Evolutionary conservation across 2,113 vertebrate species (phyloP).

Genomic region (Vulpes vulpes): DNA sequence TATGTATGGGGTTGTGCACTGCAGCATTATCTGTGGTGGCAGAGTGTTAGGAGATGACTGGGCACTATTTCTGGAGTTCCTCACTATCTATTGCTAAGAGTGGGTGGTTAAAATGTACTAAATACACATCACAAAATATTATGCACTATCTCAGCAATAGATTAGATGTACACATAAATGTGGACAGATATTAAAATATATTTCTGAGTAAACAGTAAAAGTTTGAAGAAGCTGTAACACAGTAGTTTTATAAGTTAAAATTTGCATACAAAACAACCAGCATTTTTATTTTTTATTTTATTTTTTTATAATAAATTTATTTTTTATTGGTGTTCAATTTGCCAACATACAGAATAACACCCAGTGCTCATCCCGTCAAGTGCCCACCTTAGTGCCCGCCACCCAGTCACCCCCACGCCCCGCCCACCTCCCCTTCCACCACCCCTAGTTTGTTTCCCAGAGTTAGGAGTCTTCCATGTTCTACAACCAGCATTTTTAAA

Average conservation of each 20-base stretch:
- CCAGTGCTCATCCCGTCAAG: no score
- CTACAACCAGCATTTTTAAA: not conserved
- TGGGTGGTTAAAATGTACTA: not conserved
- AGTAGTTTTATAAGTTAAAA: constrained; percentile 16
- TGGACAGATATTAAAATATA: not conserved
- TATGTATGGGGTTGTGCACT: not conserved
- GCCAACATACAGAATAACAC: no score
- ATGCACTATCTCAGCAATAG: not conserved
- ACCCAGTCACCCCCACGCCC: no score
- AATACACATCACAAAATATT: not conserved
- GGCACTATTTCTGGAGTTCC: not conserved
- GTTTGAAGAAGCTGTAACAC: not conserved
- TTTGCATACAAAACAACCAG: not conserved
- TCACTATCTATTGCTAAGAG: not conserved
- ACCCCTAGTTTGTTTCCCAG: no score
- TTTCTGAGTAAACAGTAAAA: not conserved
- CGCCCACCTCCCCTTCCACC: no score
- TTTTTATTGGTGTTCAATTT: no score
- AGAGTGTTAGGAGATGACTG: not conserved
- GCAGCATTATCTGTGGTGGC: not conserved
- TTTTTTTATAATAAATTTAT: no score
- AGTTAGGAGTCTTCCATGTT: no score
- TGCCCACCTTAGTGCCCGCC: no score
- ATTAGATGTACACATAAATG: not conserved
- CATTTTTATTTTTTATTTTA: not conserved